These are phyloP conservation scores for Anodontia alba DNA, from an alignment of 2,888 invertebrate species.

Conservation along the genomic window DNA sequence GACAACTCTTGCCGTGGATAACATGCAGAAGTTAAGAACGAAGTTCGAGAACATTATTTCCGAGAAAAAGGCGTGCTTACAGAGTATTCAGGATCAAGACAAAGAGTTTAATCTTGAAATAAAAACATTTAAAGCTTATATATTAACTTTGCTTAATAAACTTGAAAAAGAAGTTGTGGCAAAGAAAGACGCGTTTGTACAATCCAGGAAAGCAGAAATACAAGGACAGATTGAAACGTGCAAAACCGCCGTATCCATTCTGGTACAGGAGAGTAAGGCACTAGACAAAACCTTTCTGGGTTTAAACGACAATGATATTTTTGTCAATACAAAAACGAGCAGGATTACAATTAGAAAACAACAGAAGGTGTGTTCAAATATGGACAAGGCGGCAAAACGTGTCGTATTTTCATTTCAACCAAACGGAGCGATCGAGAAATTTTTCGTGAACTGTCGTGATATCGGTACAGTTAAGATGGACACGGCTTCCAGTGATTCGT, in stretches of 20 bases:
- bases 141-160: conserved; percentile 50
- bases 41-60: conserved; percentile 39
- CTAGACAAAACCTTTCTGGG: conserved; percentile 43
- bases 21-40: conserved; percentile 41
- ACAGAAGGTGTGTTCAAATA: conserved; percentile 37
- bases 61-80: conserved; percentile 33
- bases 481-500: conserved; percentile 21
- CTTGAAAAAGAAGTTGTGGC: conserved; percentile 51
- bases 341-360: conserved; percentile 38
- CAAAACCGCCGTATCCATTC: conserved; percentile 33
- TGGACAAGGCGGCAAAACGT: conserved; percentile 41
- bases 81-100: conserved; percentile 39
- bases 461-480: conserved; percentile 49
- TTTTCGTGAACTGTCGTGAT: conserved; percentile 42
- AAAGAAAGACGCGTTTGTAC: conserved; percentile 52
- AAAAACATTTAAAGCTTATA: conserved; percentile 38
- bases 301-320: conserved; percentile 40
- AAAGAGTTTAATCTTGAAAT: conserved; percentile 42
- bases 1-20: conserved; percentile 29
- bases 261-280: conserved; percentile 48
- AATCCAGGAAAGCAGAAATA: conserved; percentile 36
- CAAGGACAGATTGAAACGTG: conserved; percentile 39
- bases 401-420: conserved; percentile 41
- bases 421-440: conserved; percentile 46
- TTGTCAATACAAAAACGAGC: conserved; percentile 43